Conservation (phyloP, 2,113 vertebrate genomes). For the Prunella himalayana region DNA sequence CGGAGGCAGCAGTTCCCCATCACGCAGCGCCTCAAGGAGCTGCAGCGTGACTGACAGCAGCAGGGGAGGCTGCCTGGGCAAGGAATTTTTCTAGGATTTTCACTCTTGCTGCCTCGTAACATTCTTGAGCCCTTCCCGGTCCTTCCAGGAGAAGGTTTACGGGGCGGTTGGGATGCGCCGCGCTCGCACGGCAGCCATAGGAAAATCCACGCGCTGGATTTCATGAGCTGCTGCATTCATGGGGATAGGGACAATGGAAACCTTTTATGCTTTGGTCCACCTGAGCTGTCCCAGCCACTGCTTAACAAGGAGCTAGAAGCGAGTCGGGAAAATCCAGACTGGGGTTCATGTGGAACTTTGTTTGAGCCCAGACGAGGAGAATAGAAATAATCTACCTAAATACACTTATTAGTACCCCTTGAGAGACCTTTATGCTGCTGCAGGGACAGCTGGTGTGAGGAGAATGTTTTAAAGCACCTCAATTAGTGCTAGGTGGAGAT, state of each 20-base stretch:
- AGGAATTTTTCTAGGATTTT: conserved; percentile 3
- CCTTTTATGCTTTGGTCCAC: not conserved
- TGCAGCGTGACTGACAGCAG: conserved; percentile 38
- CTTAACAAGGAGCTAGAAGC: not conserved
- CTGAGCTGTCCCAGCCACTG: not conserved
- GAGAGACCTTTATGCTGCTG: not conserved
- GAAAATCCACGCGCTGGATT: not conserved
- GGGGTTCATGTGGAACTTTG: not conserved
- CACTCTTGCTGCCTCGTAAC: not conserved
- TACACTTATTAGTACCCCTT: not conserved
- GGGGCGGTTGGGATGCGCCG: not conserved
- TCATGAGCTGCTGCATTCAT: not conserved
- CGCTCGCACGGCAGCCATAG: accelerated
- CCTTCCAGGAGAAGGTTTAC: conserved; percentile 3
- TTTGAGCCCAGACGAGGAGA: not conserved
- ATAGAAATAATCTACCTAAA: not conserved
- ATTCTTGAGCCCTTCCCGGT: not conserved
- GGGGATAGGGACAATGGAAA: not conserved
- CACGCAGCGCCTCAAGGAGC: not conserved
- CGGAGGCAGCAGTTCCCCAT: not conserved
- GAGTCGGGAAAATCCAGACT: not conserved
- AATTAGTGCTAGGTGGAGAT: not conserved
- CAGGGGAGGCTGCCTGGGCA: not conserved
- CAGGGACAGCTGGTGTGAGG: not conserved
- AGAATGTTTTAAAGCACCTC: not conserved